Evolutionary conservation across 2,113 vertebrate genomes (phyloP).

Genomic region (Carettochelys insculpta): DNA sequence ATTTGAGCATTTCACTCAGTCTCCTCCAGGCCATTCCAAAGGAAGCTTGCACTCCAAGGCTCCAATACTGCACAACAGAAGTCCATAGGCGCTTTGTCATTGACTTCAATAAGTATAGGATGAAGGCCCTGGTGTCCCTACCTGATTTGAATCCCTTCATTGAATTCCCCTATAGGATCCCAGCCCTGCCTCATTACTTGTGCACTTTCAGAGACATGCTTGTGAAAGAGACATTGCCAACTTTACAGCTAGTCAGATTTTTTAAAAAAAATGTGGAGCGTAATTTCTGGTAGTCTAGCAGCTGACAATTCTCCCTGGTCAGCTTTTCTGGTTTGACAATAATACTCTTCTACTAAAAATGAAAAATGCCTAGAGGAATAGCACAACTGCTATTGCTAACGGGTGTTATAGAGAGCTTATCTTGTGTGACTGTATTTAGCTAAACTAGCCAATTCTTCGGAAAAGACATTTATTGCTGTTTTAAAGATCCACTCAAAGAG

Average conservation of each 20-base stretch:
- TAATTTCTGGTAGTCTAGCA: neutral
- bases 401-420: conserved; percentile 32
- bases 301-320: neutral
- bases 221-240: neutral
- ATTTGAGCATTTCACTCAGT: no score
- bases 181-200: neutral
- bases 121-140: neutral
- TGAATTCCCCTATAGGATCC: neutral
- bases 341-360: neutral
- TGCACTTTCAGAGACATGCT: neutral
- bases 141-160: neutral
- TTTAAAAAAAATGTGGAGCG: neutral
- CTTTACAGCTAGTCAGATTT: neutral
- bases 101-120: neutral
- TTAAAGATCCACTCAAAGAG: conserved; percentile 24
- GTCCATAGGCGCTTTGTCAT: neutral
- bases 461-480: conserved; percentile 30
- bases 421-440: conserved; percentile 31
- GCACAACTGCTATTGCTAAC: conserved; percentile 26
- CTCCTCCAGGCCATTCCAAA: neutral
- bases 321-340: conserved; percentile 18
- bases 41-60: accelerated
- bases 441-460: conserved; percentile 23
- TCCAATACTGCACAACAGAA: accelerated
- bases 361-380: conserved; percentile 49